Conservation (phyloP, 2,797 vertebrate species). For the Anabacerthia variegaticeps region DNA sequence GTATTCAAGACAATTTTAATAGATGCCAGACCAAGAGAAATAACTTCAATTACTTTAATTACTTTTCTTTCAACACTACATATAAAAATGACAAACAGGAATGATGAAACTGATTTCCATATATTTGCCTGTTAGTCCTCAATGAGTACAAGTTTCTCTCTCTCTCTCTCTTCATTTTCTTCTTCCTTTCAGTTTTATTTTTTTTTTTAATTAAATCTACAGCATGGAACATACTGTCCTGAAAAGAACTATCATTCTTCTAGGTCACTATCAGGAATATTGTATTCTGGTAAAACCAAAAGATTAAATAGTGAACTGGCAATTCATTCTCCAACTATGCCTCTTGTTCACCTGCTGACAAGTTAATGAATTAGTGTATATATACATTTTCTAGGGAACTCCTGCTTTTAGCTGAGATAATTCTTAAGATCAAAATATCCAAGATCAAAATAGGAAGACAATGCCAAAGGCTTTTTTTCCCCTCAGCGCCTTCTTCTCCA, state of each 20-base stretch:
- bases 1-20: conserved; percentile 51
- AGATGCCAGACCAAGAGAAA: conserved; percentile 44
- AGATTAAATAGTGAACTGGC: neutral
- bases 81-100: conserved; percentile 59
- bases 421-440: neutral
- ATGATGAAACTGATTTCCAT: conserved; percentile 60
- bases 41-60: conserved; percentile 70
- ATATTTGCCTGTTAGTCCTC: neutral
- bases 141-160: neutral
- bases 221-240: neutral
- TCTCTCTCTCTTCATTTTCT: neutral
- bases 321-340: neutral
- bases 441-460: neutral
- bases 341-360: neutral
- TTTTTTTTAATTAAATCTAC: neutral
- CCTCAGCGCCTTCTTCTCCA: neutral
- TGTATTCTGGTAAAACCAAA: neutral
- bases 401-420: neutral
- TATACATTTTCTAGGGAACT: neutral
- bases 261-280: neutral
- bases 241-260: neutral
- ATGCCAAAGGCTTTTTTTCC: neutral
- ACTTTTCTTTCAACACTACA: conserved; percentile 47
- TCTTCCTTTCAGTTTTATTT: neutral
- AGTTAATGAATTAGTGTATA: neutral